A percentile compares a stretch with the other conserved stretches of the same genome.
These are phyloP conservation scores for Penelope pileata DNA, from an alignment of 2,113 vertebrate species.

Conservation along the genomic window DNA sequence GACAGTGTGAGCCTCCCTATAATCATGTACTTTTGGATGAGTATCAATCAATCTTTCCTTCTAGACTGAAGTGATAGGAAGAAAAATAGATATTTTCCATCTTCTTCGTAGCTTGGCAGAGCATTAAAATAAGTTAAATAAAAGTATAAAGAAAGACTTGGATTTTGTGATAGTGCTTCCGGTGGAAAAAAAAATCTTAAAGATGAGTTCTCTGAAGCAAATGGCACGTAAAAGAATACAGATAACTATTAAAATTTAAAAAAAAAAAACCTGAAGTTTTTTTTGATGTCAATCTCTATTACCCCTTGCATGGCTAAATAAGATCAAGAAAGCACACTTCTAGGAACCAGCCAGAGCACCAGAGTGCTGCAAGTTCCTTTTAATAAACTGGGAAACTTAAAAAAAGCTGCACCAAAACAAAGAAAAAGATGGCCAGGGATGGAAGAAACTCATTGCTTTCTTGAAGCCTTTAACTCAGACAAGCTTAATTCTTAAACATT, in stretches of 20 bases:
- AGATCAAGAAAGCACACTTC: not conserved
- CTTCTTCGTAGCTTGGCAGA: constrained; percentile 21
- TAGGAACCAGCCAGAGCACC: not conserved
- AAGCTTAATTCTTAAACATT: not conserved
- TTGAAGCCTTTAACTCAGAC: not conserved
- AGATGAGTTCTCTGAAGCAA: not conserved
- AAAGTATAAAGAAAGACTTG: not conserved
- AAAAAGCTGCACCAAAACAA: not conserved
- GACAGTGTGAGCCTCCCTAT: not conserved
- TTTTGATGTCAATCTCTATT: not conserved
- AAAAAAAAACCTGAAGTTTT: not conserved
- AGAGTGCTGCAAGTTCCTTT: not conserved
- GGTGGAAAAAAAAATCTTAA: not conserved
- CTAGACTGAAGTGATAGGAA: not conserved
- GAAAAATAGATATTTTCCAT: constrained; percentile 37
- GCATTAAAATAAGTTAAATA: not conserved
- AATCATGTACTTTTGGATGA: constrained; percentile 18
- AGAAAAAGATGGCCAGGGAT: not conserved
- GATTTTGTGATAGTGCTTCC: constrained; percentile 30
- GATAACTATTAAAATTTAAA: not conserved
- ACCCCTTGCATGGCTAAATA: not conserved
- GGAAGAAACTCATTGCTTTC: not conserved
- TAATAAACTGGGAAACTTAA: not conserved
- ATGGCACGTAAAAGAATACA: not conserved
- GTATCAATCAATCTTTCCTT: constrained; percentile 26